A percentile compares a stretch with the other conserved stretches of the same genome.
Evolutionary conservation across 2,113 vertebrate species (phyloP).

Genomic region (Tyrannus savana): DNA sequence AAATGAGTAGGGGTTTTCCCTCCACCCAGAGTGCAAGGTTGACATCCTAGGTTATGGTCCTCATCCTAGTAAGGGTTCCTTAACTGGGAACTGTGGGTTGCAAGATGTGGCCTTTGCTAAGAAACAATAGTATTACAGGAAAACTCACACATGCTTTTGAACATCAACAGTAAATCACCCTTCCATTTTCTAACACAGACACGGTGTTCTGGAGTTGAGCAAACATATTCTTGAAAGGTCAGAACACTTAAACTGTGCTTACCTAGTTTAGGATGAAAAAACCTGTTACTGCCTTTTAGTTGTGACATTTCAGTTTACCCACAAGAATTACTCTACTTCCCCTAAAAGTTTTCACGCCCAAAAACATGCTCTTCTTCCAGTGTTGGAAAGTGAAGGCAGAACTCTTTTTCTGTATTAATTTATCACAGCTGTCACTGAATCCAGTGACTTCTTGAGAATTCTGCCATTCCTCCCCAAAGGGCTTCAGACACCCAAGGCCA

Average conservation of each 20-base stretch:
- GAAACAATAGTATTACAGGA: background rate
- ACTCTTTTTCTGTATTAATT: background rate
- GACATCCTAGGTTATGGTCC: background rate
- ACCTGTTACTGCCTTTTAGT: conserved; percentile 2
- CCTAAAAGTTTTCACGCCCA: background rate
- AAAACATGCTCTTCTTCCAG: background rate
- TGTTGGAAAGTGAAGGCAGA: background rate
- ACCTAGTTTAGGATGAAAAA: conserved; percentile 36
- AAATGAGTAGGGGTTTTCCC: background rate
- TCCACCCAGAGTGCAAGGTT: background rate
- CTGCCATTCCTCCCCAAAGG: background rate
- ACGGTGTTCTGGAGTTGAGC: background rate
- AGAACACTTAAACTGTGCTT: conserved; percentile 18
- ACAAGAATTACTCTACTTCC: conserved; percentile 46
- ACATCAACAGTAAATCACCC: background rate
- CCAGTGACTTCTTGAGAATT: background rate
- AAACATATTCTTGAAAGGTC: conserved; percentile 38
- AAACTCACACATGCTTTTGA: background rate
- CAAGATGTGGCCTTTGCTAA: background rate
- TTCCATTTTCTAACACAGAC: conserved; percentile 19
- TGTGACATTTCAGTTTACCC: conserved; percentile 50
- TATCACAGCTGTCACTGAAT: background rate
- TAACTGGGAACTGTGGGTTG: background rate
- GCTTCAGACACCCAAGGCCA: background rate
- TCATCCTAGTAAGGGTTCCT: background rate